phyloP scores from a whole-genome alignment of 2,888 invertebrate genomes.

The Drosophila greeni region DNA sequence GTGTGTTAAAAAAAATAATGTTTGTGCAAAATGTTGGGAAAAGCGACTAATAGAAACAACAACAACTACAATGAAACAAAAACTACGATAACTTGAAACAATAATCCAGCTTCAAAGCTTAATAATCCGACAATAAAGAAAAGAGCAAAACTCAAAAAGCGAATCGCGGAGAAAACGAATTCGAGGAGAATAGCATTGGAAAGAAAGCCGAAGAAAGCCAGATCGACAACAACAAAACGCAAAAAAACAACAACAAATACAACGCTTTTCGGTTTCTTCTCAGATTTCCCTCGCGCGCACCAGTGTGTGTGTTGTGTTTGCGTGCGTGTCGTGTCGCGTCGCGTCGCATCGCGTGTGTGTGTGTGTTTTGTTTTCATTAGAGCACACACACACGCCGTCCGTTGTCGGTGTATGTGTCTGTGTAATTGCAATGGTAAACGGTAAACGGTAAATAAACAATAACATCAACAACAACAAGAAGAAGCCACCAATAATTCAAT shows the following conservation, averaged over 20 bases:
- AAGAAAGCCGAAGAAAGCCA: constrained; percentile 21
- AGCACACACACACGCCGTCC: constrained; percentile 31
- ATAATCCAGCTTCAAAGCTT: constrained; percentile 1
- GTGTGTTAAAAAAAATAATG: constrained; percentile 20
- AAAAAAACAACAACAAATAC: constrained; percentile 6
- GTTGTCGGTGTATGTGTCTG: constrained; percentile 34
- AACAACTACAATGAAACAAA: constrained; percentile 30
- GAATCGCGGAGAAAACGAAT: neutral
- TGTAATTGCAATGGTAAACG: constrained; percentile 42
- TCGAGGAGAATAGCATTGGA: neutral
- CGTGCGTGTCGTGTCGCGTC: constrained; percentile 14
- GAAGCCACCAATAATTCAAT: constrained; percentile 6
- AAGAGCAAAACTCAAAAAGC: constrained; percentile 2
- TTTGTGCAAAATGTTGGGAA: constrained; percentile 29
- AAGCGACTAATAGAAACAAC: constrained; percentile 25
- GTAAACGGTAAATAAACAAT: constrained; percentile 48
- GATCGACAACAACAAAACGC: constrained; percentile 12
- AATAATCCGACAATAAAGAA: constrained; percentile 3
- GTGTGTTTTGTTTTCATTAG: constrained; percentile 30
- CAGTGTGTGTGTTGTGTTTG: constrained; percentile 9
- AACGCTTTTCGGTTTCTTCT: constrained; percentile 25
- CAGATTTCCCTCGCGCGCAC: constrained; percentile 21
- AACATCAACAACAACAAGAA: constrained; percentile 15
- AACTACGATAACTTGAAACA: constrained; percentile 49
- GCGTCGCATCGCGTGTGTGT: constrained; percentile 8